These are phyloP conservation scores for Hephaestus fuliginosus DNA, from an alignment of 2,797 vertebrate species.

Conservation along the genomic window DNA sequence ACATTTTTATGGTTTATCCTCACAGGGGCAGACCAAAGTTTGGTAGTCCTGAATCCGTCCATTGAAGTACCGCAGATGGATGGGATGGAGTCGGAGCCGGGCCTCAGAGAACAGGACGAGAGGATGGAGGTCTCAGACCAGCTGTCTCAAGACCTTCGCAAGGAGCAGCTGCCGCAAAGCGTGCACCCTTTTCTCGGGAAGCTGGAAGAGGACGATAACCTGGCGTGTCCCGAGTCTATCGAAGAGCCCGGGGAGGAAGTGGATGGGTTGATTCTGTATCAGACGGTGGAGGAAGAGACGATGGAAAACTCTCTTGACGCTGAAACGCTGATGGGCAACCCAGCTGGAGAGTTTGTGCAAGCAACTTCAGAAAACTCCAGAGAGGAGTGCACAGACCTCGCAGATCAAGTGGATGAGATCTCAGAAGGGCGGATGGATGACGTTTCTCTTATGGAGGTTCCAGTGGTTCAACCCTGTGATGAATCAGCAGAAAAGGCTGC, in stretches of 20 bases:
- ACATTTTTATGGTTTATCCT: not conserved
- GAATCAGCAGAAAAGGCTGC: slow-evolving; percentile 32
- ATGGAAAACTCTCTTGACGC: slow-evolving; percentile 58
- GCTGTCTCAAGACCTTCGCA: slow-evolving; percentile 53
- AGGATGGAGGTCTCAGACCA: slow-evolving; percentile 51
- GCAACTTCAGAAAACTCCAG: slow-evolving; percentile 34
- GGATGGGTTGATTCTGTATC: slow-evolving; percentile 73
- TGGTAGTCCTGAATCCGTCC: slow-evolving; percentile 53
- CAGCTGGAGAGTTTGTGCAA: slow-evolving; percentile 47
- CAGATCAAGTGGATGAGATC: slow-evolving; percentile 63
- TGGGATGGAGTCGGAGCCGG: slow-evolving; percentile 38
- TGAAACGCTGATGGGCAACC: slow-evolving; percentile 47
- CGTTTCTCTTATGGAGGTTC: slow-evolving; percentile 30
- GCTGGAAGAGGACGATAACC: slow-evolving; percentile 50
- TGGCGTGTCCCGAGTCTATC: slow-evolving; percentile 63
- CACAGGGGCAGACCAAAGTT: slow-evolving; percentile 37
- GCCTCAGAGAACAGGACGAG: slow-evolving; percentile 40
- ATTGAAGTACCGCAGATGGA: slow-evolving; percentile 52
- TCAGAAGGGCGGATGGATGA: slow-evolving; percentile 63
- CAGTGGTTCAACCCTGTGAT: slow-evolving; percentile 32
- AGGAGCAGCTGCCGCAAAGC: slow-evolving; percentile 21
- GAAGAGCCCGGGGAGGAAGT: slow-evolving; percentile 67
- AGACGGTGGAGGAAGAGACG: slow-evolving; percentile 51
- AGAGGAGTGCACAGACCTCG: slow-evolving; percentile 39
- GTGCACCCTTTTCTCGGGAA: slow-evolving; percentile 62